Percentiles rank a stretch among this genome's conserved stretches.
phyloP scores from a whole-genome alignment of 1,140 invertebrate species.

The Platorchestia sp. region DNA sequence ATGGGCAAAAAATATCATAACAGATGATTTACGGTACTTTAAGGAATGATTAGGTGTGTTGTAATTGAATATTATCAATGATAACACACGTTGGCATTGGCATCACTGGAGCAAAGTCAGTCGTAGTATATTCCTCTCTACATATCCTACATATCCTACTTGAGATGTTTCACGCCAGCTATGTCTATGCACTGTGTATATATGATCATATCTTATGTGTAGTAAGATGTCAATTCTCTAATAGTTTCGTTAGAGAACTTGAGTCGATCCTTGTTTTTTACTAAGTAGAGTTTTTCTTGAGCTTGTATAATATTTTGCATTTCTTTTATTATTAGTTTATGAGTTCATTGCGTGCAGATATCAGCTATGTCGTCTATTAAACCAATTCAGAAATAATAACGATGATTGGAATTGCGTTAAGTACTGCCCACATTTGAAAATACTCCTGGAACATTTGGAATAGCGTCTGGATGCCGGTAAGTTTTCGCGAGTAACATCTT shows the following conservation, averaged over 20 bases:
- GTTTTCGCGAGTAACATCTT: background rate
- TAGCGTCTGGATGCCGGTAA: background rate
- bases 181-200: background rate
- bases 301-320: background rate
- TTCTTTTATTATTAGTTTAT: background rate
- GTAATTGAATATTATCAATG: background rate
- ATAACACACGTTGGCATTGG: constrained; percentile 6
- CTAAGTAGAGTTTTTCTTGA: background rate
- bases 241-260: background rate
- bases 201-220: background rate
- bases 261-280: background rate
- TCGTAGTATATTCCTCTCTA: background rate
- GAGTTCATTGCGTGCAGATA: background rate
- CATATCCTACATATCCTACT: background rate
- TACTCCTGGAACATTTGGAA: background rate
- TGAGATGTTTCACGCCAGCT: background rate
- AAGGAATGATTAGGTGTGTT: background rate
- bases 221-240: background rate
- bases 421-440: no score
- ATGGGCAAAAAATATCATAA: background rate
- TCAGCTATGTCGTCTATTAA: background rate
- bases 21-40: background rate
- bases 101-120: background rate
- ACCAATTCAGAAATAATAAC: background rate
- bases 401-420: background rate